Percentiles rank a stretch among this genome's conserved stretches.
These are phyloP conservation scores for Aurelia aurita complex sp. Pacific DNA, from an alignment of 30 jellyfish, hydroid and myxozoan genomes.

Conservation along the genomic window DNA sequence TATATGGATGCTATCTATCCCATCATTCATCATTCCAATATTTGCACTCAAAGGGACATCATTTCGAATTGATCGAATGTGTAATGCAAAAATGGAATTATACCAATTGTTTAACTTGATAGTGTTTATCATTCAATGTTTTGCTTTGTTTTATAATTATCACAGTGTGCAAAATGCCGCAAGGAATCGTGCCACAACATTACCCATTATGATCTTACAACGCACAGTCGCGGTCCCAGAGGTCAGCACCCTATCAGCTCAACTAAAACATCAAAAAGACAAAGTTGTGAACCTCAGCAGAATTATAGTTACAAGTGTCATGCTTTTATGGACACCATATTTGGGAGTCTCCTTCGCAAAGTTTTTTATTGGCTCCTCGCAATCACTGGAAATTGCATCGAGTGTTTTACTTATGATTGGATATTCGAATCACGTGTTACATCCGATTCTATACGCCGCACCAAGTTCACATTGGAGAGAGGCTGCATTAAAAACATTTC, in stretches of 20 bases:
- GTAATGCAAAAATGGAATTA: constrained; percentile 11
- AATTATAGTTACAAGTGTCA: constrained; percentile 40
- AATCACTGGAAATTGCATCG: constrained; percentile 41
- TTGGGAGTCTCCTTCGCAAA: constrained; percentile 44
- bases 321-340: constrained; percentile 61
- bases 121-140: constrained; percentile 25
- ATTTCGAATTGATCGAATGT: constrained; percentile 30
- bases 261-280: constrained; percentile 42
- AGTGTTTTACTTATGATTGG: constrained; percentile 23
- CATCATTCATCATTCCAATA: constrained; percentile 38
- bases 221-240: constrained; percentile 45
- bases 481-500: constrained; percentile 60
- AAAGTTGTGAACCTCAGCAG: constrained; percentile 47
- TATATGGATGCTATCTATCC: constrained; percentile 36
- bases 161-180: constrained; percentile 58
- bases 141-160: constrained; percentile 44
- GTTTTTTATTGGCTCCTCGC: constrained; percentile 49
- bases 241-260: constrained; percentile 47
- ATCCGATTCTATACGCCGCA: constrained; percentile 53
- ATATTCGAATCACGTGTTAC: constrained; percentile 58
- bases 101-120: constrained; percentile 27
- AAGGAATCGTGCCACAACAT: constrained; percentile 21
- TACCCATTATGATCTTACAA: constrained; percentile 39
- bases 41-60: constrained; percentile 16
- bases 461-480: constrained; percentile 74